Percentiles rank a stretch among this genome's conserved stretches.
Evolutionary conservation across 2,888 invertebrate species (phyloP).

Genomic region (Glyphotaelius pellucidus): DNA sequence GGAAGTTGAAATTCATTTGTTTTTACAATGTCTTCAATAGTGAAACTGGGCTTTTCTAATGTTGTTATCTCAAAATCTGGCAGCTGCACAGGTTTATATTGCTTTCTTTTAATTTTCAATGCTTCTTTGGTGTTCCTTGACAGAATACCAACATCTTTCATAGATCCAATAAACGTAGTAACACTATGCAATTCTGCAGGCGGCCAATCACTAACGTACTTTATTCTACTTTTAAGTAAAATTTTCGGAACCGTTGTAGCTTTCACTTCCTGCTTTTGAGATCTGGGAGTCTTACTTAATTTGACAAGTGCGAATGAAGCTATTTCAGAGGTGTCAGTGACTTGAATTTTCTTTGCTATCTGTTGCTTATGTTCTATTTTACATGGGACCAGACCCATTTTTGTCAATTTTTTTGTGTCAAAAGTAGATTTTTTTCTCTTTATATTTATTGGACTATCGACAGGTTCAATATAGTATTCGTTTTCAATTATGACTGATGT

Average conservation of each 20-base stretch:
- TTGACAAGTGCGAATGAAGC: constrained; percentile 57
- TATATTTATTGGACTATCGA: constrained; percentile 68
- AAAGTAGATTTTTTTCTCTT: constrained; percentile 68
- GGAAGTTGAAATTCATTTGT: constrained; percentile 66
- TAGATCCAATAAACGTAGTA: constrained; percentile 53
- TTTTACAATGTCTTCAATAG: constrained; percentile 71
- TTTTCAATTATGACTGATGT: constrained; percentile 21
- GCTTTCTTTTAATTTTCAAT: constrained; percentile 71
- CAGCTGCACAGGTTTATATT: constrained; percentile 69
- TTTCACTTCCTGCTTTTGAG: constrained; percentile 56
- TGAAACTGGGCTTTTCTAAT: constrained; percentile 73
- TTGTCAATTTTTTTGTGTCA: constrained; percentile 66
- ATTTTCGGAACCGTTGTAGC: constrained; percentile 55
- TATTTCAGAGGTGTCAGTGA: constrained; percentile 52
- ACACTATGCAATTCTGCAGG: constrained; percentile 68
- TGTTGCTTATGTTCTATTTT: constrained; percentile 64
- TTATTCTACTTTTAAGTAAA: constrained; percentile 60
- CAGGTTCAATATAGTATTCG: constrained; percentile 67
- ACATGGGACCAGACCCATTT: constrained; percentile 59
- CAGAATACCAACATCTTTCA: constrained; percentile 71
- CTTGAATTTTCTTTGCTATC: constrained; percentile 57
- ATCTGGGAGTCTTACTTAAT: constrained; percentile 53
- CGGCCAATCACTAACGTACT: constrained; percentile 54
- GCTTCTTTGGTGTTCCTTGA: constrained; percentile 76
- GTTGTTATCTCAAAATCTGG: constrained; percentile 69